Evolutionary conservation across 2,797 vertebrate genomes (phyloP).

Genomic region (Pipistrellus kuhlii): DNA sequence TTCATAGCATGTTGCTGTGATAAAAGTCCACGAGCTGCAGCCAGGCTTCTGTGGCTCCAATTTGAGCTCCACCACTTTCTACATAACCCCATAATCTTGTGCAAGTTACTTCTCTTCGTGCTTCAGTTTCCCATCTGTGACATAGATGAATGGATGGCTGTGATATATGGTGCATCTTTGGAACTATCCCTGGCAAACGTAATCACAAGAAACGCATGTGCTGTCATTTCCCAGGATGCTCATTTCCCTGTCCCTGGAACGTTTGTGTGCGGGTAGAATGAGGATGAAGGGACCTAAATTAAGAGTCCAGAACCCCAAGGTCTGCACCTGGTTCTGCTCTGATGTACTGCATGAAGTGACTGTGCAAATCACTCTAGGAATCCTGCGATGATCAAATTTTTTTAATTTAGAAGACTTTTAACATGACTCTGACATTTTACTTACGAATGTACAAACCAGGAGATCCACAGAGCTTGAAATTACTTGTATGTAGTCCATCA

Average conservation of each 20-base stretch:
- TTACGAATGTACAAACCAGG: background rate
- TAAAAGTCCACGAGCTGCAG: background rate
- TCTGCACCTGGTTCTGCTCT: background rate
- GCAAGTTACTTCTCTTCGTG: background rate
- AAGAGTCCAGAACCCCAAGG: background rate
- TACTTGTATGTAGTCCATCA: background rate
- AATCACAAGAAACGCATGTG: too few species aligned
- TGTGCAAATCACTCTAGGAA: background rate
- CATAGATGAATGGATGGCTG: background rate
- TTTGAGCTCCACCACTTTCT: background rate
- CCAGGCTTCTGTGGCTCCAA: background rate
- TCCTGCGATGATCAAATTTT: background rate
- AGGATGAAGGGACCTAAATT: background rate
- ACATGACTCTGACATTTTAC: background rate
- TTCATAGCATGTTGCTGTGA: background rate
- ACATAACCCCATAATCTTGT: background rate
- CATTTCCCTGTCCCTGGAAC: background rate
- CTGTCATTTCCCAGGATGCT: background rate
- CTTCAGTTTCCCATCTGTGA: background rate
- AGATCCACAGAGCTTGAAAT: background rate
- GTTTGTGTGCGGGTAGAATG: background rate
- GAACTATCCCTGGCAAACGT: background rate
- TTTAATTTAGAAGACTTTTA: background rate
- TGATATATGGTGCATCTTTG: background rate
- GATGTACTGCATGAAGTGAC: background rate